A percentile compares a stretch with the other conserved stretches of the same genome.
Evolutionary conservation across 2,113 vertebrate genomes (phyloP).

Genomic region (Melanocharis versteri): DNA sequence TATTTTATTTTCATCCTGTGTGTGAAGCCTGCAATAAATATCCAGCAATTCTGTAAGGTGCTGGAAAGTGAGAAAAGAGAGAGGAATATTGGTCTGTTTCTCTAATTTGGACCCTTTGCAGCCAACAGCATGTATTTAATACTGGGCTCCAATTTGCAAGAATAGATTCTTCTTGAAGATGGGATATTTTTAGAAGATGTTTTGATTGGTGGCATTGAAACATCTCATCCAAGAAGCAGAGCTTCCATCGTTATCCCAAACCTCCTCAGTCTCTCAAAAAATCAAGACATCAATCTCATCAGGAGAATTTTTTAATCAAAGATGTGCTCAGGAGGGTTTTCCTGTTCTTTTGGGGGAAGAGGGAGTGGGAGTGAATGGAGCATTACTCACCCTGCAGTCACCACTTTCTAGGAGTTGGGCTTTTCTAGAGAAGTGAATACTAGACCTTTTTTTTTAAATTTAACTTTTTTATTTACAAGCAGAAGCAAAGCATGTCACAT

Average conservation of each 20-base stretch:
- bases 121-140: background rate
- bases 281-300: background rate
- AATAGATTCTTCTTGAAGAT: background rate
- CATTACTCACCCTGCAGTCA: background rate
- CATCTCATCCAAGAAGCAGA: background rate
- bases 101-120: background rate
- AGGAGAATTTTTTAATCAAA: background rate
- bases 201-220: conserved; percentile 9
- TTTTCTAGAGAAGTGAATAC: background rate
- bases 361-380: background rate
- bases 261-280: background rate
- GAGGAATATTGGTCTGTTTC: background rate
- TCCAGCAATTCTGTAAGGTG: background rate
- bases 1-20: background rate
- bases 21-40: background rate
- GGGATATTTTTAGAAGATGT: conserved; percentile 1
- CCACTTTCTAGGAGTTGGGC: background rate
- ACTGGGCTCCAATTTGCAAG: background rate
- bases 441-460: background rate
- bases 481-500: background rate
- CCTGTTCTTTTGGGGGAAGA: background rate
- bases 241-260: background rate
- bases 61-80: background rate
- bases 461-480: background rate
- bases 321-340: background rate